Percentiles rank a stretch among this genome's conserved stretches.
phyloP scores from a whole-genome alignment of 2,113 vertebrate species.

The Laterallus jamaicensis region DNA sequence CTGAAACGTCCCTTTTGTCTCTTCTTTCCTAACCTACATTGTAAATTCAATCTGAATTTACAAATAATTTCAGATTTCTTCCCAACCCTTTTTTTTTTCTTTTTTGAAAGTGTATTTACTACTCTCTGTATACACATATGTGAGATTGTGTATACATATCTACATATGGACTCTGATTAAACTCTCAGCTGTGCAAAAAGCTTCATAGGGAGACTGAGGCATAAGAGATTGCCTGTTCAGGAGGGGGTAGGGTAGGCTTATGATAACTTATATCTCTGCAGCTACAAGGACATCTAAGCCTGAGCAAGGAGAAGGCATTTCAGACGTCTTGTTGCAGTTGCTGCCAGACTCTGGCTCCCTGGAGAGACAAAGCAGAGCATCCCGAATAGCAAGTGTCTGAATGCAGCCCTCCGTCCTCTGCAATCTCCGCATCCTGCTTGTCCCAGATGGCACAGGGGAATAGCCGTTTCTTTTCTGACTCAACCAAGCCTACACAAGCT shows the following conservation, averaged over 20 bases:
- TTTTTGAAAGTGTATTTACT: background rate
- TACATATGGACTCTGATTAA: background rate
- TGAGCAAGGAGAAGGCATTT: background rate
- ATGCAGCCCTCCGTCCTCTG: rapidly evolving
- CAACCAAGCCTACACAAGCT: background rate
- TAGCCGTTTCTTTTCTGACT: background rate
- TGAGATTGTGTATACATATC: background rate
- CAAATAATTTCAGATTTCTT: background rate
- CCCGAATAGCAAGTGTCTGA: background rate
- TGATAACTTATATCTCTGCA: background rate
- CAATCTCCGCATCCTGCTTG: background rate
- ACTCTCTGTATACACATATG: background rate
- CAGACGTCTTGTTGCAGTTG: background rate
- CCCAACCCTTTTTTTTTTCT: background rate
- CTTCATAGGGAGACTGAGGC: background rate
- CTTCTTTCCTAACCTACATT: background rate
- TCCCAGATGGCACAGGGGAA: conserved; percentile 22
- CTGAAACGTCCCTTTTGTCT: background rate
- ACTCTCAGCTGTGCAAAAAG: background rate
- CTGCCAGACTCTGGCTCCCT: conserved; percentile 21
- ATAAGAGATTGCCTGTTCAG: background rate
- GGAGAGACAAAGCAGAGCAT: background rate
- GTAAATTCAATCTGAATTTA: background rate
- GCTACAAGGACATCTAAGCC: conserved; percentile 6
- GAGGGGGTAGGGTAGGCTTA: background rate